Conservation (phyloP, 2,888 invertebrate genomes). For the Sinotaia quadrata region DNA sequence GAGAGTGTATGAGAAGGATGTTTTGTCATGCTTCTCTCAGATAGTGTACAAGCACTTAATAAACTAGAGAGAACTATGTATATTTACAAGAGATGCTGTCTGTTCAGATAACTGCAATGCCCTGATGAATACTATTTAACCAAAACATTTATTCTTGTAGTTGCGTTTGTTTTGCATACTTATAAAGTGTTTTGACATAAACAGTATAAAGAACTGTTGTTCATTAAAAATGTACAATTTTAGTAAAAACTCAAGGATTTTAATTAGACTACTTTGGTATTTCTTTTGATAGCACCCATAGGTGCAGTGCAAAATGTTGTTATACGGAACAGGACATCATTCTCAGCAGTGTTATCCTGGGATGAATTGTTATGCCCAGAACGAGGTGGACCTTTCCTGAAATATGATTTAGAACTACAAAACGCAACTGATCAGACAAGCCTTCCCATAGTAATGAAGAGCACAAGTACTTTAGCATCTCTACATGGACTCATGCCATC, state of each 20-base stretch:
- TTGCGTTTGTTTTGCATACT: too few species aligned
- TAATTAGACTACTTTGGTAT: neutral
- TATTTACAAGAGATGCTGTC: too few species aligned
- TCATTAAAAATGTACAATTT: too few species aligned
- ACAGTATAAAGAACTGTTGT: too few species aligned
- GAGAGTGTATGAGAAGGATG: too few species aligned
- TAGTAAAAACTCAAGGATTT: too few species aligned
- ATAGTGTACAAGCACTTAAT: too few species aligned
- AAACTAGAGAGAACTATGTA: too few species aligned
- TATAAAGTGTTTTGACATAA: too few species aligned
- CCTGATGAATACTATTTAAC: neutral
- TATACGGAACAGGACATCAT: neutral
- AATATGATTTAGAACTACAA: neutral
- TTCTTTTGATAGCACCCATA: neutral
- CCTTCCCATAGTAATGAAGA: neutral
- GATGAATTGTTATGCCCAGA: neutral
- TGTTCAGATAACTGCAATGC: too few species aligned
- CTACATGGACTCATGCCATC: neutral
- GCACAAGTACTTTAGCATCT: neutral
- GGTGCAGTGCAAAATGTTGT: neutral
- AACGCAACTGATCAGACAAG: neutral
- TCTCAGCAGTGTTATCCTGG: neutral
- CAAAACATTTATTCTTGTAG: neutral
- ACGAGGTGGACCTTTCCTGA: neutral
- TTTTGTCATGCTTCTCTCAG: too few species aligned